A percentile compares a stretch with the other conserved stretches of the same genome.
Conservation (phyloP, 2,113 vertebrate species). For the Grammomys surdaster region DNA sequence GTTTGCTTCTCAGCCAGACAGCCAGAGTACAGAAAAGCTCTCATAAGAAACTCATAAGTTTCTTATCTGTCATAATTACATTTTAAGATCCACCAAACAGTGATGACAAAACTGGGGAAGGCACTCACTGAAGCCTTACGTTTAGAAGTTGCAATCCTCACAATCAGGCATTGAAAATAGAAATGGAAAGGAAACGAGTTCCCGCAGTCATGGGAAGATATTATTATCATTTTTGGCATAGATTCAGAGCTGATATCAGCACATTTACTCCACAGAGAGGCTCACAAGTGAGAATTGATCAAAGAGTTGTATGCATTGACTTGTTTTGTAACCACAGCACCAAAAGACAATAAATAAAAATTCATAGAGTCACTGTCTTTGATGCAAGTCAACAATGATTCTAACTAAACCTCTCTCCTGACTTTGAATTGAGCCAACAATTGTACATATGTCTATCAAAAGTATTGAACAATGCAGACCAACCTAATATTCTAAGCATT, state of each 20-base stretch:
- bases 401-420: neutral
- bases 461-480: neutral
- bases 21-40: neutral
- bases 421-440: slow-evolving; percentile 16
- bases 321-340: neutral
- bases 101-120: neutral
- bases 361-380: neutral
- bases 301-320: neutral
- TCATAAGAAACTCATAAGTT: neutral
- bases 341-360: neutral
- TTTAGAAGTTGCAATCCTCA: neutral
- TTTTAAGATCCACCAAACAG: slow-evolving; percentile 1
- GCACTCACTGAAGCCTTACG: neutral
- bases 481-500: neutral
- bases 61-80: neutral
- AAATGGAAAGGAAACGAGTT: neutral
- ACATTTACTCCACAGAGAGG: neutral
- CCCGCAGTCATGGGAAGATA: neutral
- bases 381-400: neutral
- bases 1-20: neutral
- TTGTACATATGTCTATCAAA: neutral
- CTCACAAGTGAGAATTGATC: neutral
- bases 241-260: neutral
- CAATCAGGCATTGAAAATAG: neutral
- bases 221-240: neutral